Evolutionary conservation across 2,113 vertebrate genomes (phyloP), one percentile per base, ranked within the genome.

Genomic region (Mirounga angustirostris): DNA sequence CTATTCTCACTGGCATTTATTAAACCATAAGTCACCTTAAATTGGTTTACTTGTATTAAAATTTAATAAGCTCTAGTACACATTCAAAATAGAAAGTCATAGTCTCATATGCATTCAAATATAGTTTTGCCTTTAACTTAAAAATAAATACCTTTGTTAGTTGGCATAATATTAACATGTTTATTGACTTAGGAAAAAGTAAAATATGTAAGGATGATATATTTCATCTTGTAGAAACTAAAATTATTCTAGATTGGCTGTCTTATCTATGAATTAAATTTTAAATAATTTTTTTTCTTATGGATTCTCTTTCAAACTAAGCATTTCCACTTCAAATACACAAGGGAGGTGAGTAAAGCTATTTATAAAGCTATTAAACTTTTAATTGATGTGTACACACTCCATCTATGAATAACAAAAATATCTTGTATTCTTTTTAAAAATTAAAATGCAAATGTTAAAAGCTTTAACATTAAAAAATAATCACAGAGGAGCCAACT

Each of bases 21-120:
- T 97, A 97, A 98, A 94, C 69, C 40, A 96, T 98, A 98, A 97
- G 76, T 98, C 94, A 88, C 85, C 59, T 96, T 97, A 97, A 97
- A 97, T 95, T 97, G 96, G 84, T 92, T 97, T 95, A 97, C 76
- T 97, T 91, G 16, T 91, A 94, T 98, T 94, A 98, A 98, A 98
- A 92, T 97, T 98, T 97, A 96, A 98, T 98, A 96, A 97, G 56
- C 80, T 91, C 65, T 59, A 95, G 76, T 85, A 80, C 89, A 92
- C 13, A 85, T 96, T 95, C 76, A 97, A 96, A 97, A 97, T 96
- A 97, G 79, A 95, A 97, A 90, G 50, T 73, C 54, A 84, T 43
- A 93, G 21, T 92, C 63, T 96, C 54, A 82, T 80, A 91, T 59
- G 58, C 46, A 95, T 85, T 95, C 86, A 94, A 91, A 95, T 54